A percentile compares a stretch with the other conserved stretches of the same genome.
phyloP scores from a whole-genome alignment of 1,140 invertebrate species.

The Pogonomyrmex barbatus region DNA sequence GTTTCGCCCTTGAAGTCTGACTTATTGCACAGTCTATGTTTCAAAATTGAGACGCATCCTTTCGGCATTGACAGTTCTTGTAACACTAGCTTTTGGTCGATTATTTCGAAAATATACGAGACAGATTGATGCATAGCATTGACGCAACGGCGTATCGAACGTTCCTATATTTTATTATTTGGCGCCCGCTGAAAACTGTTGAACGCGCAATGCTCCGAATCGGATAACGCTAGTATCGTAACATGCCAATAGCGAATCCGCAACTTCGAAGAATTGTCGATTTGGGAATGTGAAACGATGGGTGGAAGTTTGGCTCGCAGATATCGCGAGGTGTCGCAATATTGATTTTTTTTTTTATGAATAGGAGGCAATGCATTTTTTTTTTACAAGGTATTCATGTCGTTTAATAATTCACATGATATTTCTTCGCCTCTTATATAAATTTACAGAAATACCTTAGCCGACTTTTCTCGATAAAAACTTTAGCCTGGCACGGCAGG shows the following conservation, averaged over 20 bases:
- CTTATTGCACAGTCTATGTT: background rate
- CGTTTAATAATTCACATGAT: background rate
- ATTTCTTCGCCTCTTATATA: background rate
- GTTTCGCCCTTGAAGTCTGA: background rate
- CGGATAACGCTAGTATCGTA: slow-evolving; percentile 39
- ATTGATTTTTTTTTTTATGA: slow-evolving; percentile 14
- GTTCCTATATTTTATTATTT: slow-evolving; percentile 58
- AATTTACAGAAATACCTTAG: background rate
- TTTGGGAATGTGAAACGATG: slow-evolving; percentile 29
- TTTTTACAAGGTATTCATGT: background rate
- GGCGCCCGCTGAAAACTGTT: slow-evolving; percentile 43
- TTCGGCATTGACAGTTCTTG: background rate
- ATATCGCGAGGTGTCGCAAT: slow-evolving; percentile 20
- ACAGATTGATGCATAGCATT: slow-evolving; percentile 57
- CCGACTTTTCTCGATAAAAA: slow-evolving; percentile 6
- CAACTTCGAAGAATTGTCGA: slow-evolving; percentile 50
- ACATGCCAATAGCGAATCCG: slow-evolving; percentile 48
- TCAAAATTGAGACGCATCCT: slow-evolving; percentile 17
- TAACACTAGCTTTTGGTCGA: slow-evolving; percentile 42
- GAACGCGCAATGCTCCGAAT: slow-evolving; percentile 32
- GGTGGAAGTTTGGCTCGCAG: slow-evolving; percentile 7
- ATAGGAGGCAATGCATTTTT: background rate
- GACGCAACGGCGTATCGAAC: slow-evolving; percentile 1
- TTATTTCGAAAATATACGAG: slow-evolving; percentile 58
- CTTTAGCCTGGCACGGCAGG: background rate